Evolutionary conservation across 2,888 invertebrate species (phyloP), one percentile per base, ranked within the genome.

Genomic region (Lasioglossum malachurum): DNA sequence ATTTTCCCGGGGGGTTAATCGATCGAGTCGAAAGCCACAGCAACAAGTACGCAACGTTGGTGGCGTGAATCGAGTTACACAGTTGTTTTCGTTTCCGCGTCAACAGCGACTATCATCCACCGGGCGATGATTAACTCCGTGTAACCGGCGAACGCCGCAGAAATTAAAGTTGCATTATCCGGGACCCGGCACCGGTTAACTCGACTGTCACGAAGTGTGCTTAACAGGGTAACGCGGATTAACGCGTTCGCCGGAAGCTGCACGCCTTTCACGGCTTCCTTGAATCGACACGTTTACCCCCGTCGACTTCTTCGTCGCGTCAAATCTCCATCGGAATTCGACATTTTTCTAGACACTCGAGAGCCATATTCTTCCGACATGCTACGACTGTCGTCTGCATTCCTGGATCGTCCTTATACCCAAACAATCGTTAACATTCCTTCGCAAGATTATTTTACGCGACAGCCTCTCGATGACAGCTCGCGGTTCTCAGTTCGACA

Each of bases 161-260:
- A 87, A 87, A 87, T 87, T 87, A 87, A 87, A 87, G 87, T 83
- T 87, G 87, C 87, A 87, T 88, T 86, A 88, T 86, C 87, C 86
- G 69, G 79, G 81, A 79, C 80, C 88, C 80, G 80, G 78, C 82
- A 78, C 85, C 79, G 88, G 91, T 91, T 91, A 88, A 87, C 87
- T 91, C 87, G 88, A 89, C 84, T 84, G 86, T 84, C 88, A 85
- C 88, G 84, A 90, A 89, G 89, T 84, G 86, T 72, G 84, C 86
- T 83, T 86, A 88, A 87, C 86, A 80, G 83, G 86, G 78, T 84
- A 87, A 87, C 81, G 80, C 60, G 87, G 86, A 87, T 87, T 86
- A 83, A 86, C 86, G 87, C 76, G 78, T 87, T 83, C 74, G 41
- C 83, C 86, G 78, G 86, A 77, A 87, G 85, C 77, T 60, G 72